Base-by-base conservation (phyloP, 2,113 vertebrate species). In the Fregata magnificens region DNA sequence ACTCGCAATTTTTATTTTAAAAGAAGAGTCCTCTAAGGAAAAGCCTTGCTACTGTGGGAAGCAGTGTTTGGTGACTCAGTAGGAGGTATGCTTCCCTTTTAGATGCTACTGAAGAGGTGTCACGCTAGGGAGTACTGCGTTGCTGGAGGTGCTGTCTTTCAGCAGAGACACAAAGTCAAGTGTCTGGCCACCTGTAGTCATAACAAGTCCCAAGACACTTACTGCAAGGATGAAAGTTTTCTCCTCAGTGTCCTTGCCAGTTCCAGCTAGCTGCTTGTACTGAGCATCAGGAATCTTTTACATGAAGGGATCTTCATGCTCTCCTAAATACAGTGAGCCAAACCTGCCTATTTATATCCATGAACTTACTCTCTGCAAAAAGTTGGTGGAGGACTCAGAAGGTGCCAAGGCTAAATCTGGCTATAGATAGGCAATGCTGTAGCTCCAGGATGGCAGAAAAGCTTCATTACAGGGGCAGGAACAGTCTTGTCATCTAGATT, bases 181-280 rank as follows among this genome's bases (percentile, higher is more conserved):
- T 86, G 70, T 70, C 93, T 91, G 93, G 56, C 77, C 95, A 97
- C 91, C 78, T 92, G 81, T 93, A 92, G 94, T 73, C 58, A 11
- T 95, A 96, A 96, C 95, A 95, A 96, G 95, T 95, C 95, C 94
- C 94, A 95, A 94, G 91, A 85, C 6, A 1, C 77, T 89, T 87
- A 29, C 62, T 73, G 53, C 62, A 86, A 82, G 94, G 93, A 96
- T 95, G 56, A 96, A 95, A 94, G 93, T 83, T 94, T 95, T 93
- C 84, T 96, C 59, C 93, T 96, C 45, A 2, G 38, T 88, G 81
- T 96, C 96, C 84, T 96, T 91, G 70, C 87, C 50, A 63, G 63
- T 81, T 88, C 82, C 65, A 92, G 59, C 32, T 55, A 91, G 56
- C 66, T 92, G 74, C 90, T 93, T 82, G 62, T 80, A 25, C 50